Conservation (phyloP, 1,140 invertebrate species). For the honey bee (Apis mellifera) region DNA sequence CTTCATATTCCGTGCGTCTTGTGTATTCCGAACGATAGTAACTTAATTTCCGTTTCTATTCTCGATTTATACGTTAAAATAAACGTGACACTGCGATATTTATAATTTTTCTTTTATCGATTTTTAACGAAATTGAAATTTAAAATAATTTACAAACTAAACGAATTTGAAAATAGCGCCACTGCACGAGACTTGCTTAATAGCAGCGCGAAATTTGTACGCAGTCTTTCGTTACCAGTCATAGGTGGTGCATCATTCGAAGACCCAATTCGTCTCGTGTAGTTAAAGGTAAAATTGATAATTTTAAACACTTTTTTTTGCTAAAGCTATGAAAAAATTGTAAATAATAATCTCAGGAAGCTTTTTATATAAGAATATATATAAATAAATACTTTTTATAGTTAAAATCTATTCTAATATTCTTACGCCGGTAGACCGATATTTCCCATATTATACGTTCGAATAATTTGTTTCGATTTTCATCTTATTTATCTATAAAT, state of each 20-base stretch:
- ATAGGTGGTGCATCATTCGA: neutral
- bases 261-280: neutral
- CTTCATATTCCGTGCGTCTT: slow-evolving; percentile 11
- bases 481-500: neutral
- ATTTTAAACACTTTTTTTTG: neutral
- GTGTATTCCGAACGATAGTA: neutral
- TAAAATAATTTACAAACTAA: neutral
- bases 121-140: neutral
- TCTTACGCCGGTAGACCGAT: neutral
- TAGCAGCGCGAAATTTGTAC: neutral
- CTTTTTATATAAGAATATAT: neutral
- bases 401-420: neutral
- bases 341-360: neutral
- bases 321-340: neutral
- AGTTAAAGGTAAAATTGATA: neutral
- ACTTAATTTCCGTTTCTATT: neutral
- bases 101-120: neutral
- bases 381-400: neutral
- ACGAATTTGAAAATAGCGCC: neutral
- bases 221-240: neutral
- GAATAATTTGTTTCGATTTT: neutral
- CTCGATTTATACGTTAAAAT: neutral
- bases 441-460: neutral
- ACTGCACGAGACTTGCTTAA: neutral
- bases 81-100: neutral